phyloP scores from a whole-genome alignment of 2,113 vertebrate species.

The Tenrec ecaudatus region DNA sequence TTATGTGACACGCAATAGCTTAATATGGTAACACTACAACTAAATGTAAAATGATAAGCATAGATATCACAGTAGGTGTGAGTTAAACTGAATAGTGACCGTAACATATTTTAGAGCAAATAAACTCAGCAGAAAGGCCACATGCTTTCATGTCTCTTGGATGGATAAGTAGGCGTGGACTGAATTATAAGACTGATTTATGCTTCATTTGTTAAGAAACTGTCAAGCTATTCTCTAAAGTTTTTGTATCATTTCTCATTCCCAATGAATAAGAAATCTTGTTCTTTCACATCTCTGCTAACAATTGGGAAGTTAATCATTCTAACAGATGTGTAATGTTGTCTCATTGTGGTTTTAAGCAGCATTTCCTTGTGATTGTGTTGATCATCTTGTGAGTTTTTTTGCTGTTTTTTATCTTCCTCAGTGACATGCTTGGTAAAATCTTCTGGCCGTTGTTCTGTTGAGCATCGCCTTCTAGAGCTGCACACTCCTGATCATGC shows the following conservation, averaged over 20 bases:
- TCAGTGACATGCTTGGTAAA: not conserved
- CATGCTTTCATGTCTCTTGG: not conserved
- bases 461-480: not conserved
- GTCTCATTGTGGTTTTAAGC: not conserved
- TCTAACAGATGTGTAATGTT: not conserved
- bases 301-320: not conserved
- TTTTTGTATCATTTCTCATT: not conserved
- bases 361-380: not conserved
- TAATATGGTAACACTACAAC: not conserved
- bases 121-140: not conserved
- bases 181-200: not conserved
- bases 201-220: not conserved
- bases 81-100: not conserved
- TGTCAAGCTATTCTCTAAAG: not conserved
- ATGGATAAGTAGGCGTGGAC: not conserved
- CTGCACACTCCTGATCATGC: not conserved
- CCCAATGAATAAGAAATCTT: not conserved
- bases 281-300: not conserved
- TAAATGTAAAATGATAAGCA: not conserved
- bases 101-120: not conserved
- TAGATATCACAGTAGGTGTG: not conserved
- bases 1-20: not conserved
- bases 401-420: not conserved
- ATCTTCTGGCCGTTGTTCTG: not conserved
- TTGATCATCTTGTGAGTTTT: not conserved